Evolutionary conservation across 2,113 vertebrate species (phyloP), one percentile per base, ranked within the genome.

Genomic region (Empidonax alnorum): DNA sequence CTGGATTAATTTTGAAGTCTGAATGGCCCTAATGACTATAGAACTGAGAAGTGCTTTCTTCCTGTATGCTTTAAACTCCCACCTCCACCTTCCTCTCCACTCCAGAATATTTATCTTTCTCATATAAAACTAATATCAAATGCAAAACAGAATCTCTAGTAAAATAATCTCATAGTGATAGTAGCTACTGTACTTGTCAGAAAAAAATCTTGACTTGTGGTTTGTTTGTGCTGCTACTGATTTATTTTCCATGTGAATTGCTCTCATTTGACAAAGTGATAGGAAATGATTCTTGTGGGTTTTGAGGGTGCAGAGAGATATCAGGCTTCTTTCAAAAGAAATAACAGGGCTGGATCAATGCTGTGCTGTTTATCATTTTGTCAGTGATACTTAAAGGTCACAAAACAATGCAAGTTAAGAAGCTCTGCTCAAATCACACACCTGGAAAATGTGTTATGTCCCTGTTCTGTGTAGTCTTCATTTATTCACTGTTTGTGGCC

Each of bases 11-110:
- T 82, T 55, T 3, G 7, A 84, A 92, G 9, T 7, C n/a, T 66
- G 49, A 19, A 62, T 62, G 10, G 7, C 20, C 19, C 5, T 85
- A 76, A 82, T 50, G 18, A 15, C 10, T 49, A 12, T 14, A 25
- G 50, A 62, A 80, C 17, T 46, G 41, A 59, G 15, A 82, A 61
- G 7, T 35, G 7, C 1, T 67, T 75, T 71, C 20, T 55, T 84
- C 20, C 8, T 65, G 22, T 78, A 13, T 73, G 18, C 5, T 61
- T 87, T 74, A 74, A 44, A 1, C 9, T 68, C 6, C 8, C 10
- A 27, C 10, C 15, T 3, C 3, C 14, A 21, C 3, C 2, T 3
- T 30, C 7, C 18, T 7, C 2, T 7, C 20, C 2, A 5, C 2
- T 1, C 3, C 24, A 49, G 37, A 87, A 53, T 22, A 33, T 77